phyloP scores from a whole-genome alignment of 30 jellyfish, hydroid and myxozoan species.

The Aurelia aurita complex sp. Pacific region DNA sequence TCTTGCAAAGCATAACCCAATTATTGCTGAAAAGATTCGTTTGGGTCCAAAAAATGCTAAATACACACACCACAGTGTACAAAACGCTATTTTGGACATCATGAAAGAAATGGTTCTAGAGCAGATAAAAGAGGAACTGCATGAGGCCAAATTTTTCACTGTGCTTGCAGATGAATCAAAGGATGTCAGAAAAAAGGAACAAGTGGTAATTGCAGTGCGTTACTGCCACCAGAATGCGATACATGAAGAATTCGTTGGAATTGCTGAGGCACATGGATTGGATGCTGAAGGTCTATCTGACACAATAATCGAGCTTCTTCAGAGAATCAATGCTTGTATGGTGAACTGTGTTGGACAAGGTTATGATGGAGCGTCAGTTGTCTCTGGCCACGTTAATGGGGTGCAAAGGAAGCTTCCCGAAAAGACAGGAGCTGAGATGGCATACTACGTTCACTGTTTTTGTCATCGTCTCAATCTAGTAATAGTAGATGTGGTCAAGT shows the following conservation, averaged over 20 bases:
- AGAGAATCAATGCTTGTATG: neutral
- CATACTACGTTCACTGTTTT: constrained; percentile 32
- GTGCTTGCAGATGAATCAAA: constrained; percentile 54
- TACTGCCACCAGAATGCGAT: constrained; percentile 29
- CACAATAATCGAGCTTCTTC: neutral
- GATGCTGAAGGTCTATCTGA: constrained; percentile 43
- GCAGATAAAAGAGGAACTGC: constrained; percentile 15
- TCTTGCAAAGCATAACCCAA: constrained; percentile 43
- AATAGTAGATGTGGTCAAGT: constrained; percentile 35
- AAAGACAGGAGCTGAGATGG: constrained; percentile 45
- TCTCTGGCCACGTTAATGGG: constrained; percentile 56
- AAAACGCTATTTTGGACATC: constrained; percentile 26
- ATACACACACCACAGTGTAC: constrained; percentile 37
- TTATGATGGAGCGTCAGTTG: constrained; percentile 23
- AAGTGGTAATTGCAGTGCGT: constrained; percentile 45
- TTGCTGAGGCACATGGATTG: neutral
- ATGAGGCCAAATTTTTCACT: constrained; percentile 13
- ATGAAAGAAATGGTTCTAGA: constrained; percentile 32
- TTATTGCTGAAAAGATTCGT: constrained; percentile 17
- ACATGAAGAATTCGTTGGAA: no score
- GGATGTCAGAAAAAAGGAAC: constrained; percentile 35
- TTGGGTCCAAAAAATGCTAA: constrained; percentile 42
- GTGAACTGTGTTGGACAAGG: constrained; percentile 40
- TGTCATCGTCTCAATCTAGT: constrained; percentile 53
- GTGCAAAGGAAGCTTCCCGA: constrained; percentile 29